Base-by-base conservation (phyloP, 2,888 invertebrate species). In the Artemia sinica region DNA sequence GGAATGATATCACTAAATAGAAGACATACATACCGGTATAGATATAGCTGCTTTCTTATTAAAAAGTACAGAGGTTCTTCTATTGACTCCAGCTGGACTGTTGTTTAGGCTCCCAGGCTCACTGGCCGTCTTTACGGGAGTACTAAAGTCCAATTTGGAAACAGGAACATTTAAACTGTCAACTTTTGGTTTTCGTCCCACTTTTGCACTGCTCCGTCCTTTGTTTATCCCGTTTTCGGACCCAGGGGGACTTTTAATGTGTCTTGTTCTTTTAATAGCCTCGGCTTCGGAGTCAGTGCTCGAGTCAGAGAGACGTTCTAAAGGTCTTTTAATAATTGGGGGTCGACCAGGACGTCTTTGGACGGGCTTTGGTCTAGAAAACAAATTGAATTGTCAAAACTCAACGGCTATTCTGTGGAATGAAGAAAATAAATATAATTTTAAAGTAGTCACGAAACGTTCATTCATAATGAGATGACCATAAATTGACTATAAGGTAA, bases 61-160 rank as follows among this genome's bases (percentile, higher is more conserved):
- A 74, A 89, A 86, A 50, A 89, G 78, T 49, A 89, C 88, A n/a
- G 88, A 86, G 41, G 86, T 88, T 74, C 88, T 76, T 49, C 86
- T 79, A 75, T 86, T 86, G 9, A 86, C 85, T 11, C 85, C 83
- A 6, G 80, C 78, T 0, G 82, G 81, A 9, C 58, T 58, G 58
- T 58, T 58, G 10, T 58, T 58, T 18, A 58, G 8, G 9, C 58
- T 58, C n/a, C 58, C 58, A 1, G 58, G 58, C 8, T 58, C 18
- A 18, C 58, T 58, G 10, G 14, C 58, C 11, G 58, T 58, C 18
- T 58, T 58, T 18, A 58, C 58, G 14, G 58, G 58, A 18, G 58
- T 58, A 14, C 14, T 18, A 18, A 14, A 58, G 58, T 58, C 58
- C 18, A 58, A n/a, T 10, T 58, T 58, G 14, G 58, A 58, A 58